Evolutionary conservation across 1,140 invertebrate species (phyloP), one percentile per base, ranked within the genome.

Genomic region (Drosophila aff.): DNA sequence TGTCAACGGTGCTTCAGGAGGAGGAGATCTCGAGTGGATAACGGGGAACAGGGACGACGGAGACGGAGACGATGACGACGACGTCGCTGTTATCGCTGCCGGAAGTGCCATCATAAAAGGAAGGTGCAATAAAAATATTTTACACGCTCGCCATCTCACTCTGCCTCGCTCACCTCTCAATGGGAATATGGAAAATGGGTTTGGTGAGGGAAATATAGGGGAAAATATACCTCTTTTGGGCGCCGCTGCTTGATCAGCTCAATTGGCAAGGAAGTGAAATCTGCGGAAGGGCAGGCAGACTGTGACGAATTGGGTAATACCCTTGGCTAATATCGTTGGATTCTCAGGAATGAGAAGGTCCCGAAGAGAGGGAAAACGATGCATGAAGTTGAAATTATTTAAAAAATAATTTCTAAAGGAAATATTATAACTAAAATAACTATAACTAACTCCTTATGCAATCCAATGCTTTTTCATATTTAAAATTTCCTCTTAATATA

Each of bases 81-180:
- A 55, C 59, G 82, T 60, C 40, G 65, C 36, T 11, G 82, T 82
- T 91, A 90, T 90, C 85, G 63, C 79, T 80, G 76, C 85, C 85
- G 85, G 86, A 90, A 90, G 85, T 90, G 86, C 85, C 85, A 85
- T 90, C 85, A 90, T 90, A 90, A 90, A 90, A 91, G 85, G 85
- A 90, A 90, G 85, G 86, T 90, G 85, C 85, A 90, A 90, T 90
- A 90, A 91, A 90, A 90, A 90, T 90, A 90, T 91, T 90, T 90
- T 86, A 91, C 86, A 90, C 77, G 76, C 76, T 64, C 44, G 55
- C 53, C 69, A 2, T 72, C 71, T 60, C 71, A 23, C n/a, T 59
- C 46, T 23, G 3, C 36, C 43, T 36, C 47, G 21, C 26, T 31
- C n/a, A 28, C n/a, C 47, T 53, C 23, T 28, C 49, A 49, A 46